Evolutionary conservation across 2,888 invertebrate genomes (phyloP), one percentile per base, ranked within the genome.

Genomic region (Rhabditoides inermis): DNA sequence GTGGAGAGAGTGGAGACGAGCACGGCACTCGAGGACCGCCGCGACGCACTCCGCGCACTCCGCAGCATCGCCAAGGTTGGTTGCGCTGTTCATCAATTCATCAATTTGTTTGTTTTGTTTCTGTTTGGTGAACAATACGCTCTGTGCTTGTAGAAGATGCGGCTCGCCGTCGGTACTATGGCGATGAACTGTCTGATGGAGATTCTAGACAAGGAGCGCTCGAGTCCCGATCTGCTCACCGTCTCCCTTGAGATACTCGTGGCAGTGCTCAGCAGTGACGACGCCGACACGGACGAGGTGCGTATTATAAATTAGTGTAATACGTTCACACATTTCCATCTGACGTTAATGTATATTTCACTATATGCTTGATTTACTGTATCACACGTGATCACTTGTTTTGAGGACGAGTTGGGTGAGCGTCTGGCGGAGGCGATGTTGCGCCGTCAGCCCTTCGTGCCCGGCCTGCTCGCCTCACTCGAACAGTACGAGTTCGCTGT

Each of bases 21-120:
- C 0, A 90, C 90, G 0, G 79, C 95, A 40, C 80, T 95, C 32
- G 92, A 94, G 77, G 98, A 98, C 77, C 83, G 95, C 37, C 81
- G 94, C 69, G 94, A 95, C 84, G 94, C 95, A 0, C 90, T 95
- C 70, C 83, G 94, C 60, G 92, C 91, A 0, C 84, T 98, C 12
- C 90, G 90, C 77, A 88, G 81, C n/a, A 70, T 82, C 45, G 80
- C 82, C 12, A 79, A 78, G 76, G 82, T 81, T 66, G 39, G 56
- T 59, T 32, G 10, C 10, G n/a, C 35, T 12, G n/a, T 12, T 32
- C n/a, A 12, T 44, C 23, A n/a, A n/a, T 3, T 23, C 28, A 12
- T 18, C 10, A 32, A 15, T 32, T 32, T 32, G 10, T 12, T 10
- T 12, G 7, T 7, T 35, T 30, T 10, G 26, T 27, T 32, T 32